These are phyloP conservation scores for Pseudomyrmex gracilis DNA, from an alignment of 1,140 invertebrate genomes.

Conservation along the genomic window DNA sequence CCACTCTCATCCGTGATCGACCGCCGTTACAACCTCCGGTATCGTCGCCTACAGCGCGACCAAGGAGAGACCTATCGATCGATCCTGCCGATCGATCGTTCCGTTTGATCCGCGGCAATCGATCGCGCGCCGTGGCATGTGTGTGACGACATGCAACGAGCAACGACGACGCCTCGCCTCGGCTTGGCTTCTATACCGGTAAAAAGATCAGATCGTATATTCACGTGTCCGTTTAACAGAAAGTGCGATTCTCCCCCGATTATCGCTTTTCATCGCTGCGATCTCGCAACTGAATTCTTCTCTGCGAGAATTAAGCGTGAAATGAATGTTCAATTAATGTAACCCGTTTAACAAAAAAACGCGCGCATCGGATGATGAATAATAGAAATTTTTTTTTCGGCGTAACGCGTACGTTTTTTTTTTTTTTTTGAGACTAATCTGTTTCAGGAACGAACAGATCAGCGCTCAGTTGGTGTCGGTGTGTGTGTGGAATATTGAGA, in stretches of 20 bases:
- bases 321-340: too few relatives aligned
- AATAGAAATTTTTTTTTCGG: slow-evolving; percentile 1
- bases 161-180: too few relatives aligned
- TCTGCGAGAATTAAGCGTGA: too few relatives aligned
- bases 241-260: too few relatives aligned
- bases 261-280: too few relatives aligned
- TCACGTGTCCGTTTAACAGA: neutral
- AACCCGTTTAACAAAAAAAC: too few relatives aligned
- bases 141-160: slow-evolving; percentile 44
- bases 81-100: slow-evolving; percentile 35
- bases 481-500: slow-evolving; percentile 5
- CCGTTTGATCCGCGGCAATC: slow-evolving; percentile 59
- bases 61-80: slow-evolving; percentile 67
- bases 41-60: slow-evolving; percentile 69
- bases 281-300: too few relatives aligned
- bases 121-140: slow-evolving; percentile 46
- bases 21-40: slow-evolving; percentile 65
- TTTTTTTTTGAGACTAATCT: slow-evolving; percentile 29
- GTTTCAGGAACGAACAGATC: neutral
- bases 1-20: slow-evolving; percentile 74
- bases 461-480: too few relatives aligned
- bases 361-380: slow-evolving; percentile 12
- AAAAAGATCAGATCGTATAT: neutral
- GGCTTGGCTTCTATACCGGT: neutral
- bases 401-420: too few relatives aligned